Base-by-base conservation (phyloP, 2,797 vertebrate species). In the Siniperca scherzeri region DNA sequence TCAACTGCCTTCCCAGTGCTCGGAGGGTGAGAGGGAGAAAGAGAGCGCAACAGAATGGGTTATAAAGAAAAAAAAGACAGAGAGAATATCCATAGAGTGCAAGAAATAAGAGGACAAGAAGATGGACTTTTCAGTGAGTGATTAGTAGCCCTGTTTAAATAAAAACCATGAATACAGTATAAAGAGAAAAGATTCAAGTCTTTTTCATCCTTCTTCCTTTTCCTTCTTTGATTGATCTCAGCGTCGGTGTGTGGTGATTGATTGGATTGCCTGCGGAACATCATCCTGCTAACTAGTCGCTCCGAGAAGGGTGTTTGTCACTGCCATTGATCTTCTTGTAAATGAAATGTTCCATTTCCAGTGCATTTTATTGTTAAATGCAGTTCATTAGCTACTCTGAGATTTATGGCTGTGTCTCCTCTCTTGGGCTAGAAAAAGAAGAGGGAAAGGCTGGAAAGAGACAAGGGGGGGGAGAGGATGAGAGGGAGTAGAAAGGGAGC, bases 291-390 rank as follows among this genome's bases (percentile, higher is more conserved):
- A 91, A 94, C 90, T 93, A 82, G 92, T 93, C 87, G 91, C 87
- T 91, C 74, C 76, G 75, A 92, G 93, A 93, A 92, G 92, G 92
- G 91, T 82, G 91, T 95, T 95, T 85, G 85, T 96, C 95, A 88
- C 92, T 94, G 88, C 90, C 95, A 92, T 91, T 95, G 82, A 95
- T 96, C 94, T 97, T 95, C 89, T 94, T 94, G 90, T 95, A 94
- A 94, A 93, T 94, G 86, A 94, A 93, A 96, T 95, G 92, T 97
- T 96, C 92, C 94, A 93, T 95, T 96, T 95, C 94, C 95, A 94
- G 94, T 87, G 91, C 93, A 91, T 95, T 96, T 96, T 94, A 95
- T 93, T 95, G 95, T 96, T 96, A 96, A 96, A 94, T 83, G 95
- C 94, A 95, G 94, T 96, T 96, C 96, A 96, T 96, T 96, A 96